These are phyloP conservation scores for Pantala flavescens DNA, from an alignment of 1,140 invertebrate species.

Conservation along the genomic window DNA sequence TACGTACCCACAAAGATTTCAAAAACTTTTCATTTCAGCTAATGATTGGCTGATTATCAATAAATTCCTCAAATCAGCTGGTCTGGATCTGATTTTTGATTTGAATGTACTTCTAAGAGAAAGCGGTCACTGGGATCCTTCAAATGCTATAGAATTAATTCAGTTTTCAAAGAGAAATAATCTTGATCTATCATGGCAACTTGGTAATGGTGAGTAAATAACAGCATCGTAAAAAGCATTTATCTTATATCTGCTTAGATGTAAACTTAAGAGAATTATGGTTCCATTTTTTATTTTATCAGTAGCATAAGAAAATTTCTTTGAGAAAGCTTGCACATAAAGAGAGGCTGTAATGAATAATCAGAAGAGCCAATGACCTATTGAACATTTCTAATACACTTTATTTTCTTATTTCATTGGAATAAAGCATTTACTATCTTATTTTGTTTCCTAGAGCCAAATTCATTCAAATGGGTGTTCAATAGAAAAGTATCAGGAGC, in stretches of 20 bases:
- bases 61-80: slow-evolving; percentile 41
- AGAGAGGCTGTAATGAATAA: too few species aligned
- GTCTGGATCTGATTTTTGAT: slow-evolving; percentile 52
- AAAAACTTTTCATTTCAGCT: neutral
- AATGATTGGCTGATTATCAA: slow-evolving; percentile 47
- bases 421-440: too few species aligned
- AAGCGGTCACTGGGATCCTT: slow-evolving; percentile 48
- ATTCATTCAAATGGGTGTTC: slow-evolving; percentile 53
- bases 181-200: slow-evolving; percentile 52
- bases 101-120: slow-evolving; percentile 53
- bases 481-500: slow-evolving; percentile 41
- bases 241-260: too few species aligned
- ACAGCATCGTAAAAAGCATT: too few species aligned
- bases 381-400: too few species aligned
- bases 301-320: too few species aligned
- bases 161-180: slow-evolving; percentile 42
- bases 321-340: too few species aligned
- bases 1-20: too few species aligned
- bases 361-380: too few species aligned
- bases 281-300: too few species aligned
- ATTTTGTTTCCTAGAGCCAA: slow-evolving; percentile 42
- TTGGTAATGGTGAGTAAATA: slow-evolving; percentile 54
- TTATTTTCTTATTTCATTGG: too few species aligned
- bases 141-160: slow-evolving; percentile 52
- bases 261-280: too few species aligned